Conservation (phyloP, 2,797 vertebrate species). For the Sebastes alutus region DNA sequence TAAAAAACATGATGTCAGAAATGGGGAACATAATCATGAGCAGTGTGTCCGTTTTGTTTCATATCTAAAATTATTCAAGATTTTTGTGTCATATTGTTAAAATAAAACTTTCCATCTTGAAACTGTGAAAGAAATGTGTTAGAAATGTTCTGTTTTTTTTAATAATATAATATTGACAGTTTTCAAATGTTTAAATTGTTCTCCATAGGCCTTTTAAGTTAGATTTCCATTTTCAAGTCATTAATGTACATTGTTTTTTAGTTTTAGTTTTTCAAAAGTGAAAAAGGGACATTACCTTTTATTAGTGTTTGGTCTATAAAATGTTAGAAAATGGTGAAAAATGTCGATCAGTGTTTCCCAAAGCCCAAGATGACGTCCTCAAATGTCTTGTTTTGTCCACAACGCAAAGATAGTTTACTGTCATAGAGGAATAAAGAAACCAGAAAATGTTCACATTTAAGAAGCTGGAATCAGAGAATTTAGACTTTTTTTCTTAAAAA, state of each 20-base stretch:
- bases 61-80: conserved; percentile 57
- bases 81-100: conserved; percentile 68
- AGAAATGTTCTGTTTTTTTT: background rate
- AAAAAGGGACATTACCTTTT: background rate
- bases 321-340: too few species aligned
- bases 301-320: background rate
- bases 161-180: background rate
- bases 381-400: too few species aligned
- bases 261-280: background rate
- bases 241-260: too few species aligned
- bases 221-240: background rate
- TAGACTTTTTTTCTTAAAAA: too few species aligned
- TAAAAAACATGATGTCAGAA: conserved; percentile 46
- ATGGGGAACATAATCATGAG: conserved; percentile 17
- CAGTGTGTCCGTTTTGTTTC: conserved; percentile 65
- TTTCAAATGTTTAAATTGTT: background rate
- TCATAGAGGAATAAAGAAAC: too few species aligned
- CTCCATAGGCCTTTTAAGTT: background rate
- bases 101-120: conserved; percentile 71
- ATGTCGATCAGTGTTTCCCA: too few species aligned
- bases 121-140: conserved; percentile 64
- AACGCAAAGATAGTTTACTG: too few species aligned
- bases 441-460: too few species aligned
- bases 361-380: too few species aligned
- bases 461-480: too few species aligned